Evolutionary conservation across 1,140 invertebrate species (phyloP).

Genomic region (Cyclina sinensis): DNA sequence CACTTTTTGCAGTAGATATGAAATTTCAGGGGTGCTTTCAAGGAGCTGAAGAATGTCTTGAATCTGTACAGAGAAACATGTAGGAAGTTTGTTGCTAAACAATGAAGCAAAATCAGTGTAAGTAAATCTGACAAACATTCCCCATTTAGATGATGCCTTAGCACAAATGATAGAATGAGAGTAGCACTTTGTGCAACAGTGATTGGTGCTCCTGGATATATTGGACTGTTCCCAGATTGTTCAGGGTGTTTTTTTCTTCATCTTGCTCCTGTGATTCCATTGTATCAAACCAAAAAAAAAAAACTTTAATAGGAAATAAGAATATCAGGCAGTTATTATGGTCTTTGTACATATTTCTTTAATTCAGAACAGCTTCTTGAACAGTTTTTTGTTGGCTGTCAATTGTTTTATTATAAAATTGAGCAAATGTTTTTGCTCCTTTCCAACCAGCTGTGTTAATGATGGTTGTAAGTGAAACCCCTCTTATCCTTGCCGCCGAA

Average conservation of each 20-base stretch:
- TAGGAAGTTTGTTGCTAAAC: background rate
- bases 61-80: constrained; percentile 28
- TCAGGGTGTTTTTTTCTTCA: background rate
- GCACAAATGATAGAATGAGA: constrained; percentile 30
- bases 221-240: background rate
- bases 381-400: background rate
- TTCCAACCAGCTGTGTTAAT: constrained; percentile 41
- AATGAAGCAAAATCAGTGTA: constrained; percentile 42
- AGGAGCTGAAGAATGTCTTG: constrained; percentile 17
- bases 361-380: background rate
- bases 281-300: constrained; percentile 41
- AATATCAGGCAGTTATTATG: background rate
- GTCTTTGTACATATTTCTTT: background rate
- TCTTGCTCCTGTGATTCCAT: background rate
- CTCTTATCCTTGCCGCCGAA: background rate
- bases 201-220: constrained; percentile 31
- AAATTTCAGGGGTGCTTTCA: constrained; percentile 18
- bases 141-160: constrained; percentile 15
- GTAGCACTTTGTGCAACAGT: constrained; percentile 26
- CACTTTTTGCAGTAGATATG: constrained; percentile 20
- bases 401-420: background rate
- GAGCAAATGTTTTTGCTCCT: constrained; percentile 1
- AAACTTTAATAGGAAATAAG: too few species aligned
- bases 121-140: constrained; percentile 40
- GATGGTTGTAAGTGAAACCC: background rate